Conservation (phyloP, 2,888 invertebrate genomes). For the Dryobota labecula region DNA sequence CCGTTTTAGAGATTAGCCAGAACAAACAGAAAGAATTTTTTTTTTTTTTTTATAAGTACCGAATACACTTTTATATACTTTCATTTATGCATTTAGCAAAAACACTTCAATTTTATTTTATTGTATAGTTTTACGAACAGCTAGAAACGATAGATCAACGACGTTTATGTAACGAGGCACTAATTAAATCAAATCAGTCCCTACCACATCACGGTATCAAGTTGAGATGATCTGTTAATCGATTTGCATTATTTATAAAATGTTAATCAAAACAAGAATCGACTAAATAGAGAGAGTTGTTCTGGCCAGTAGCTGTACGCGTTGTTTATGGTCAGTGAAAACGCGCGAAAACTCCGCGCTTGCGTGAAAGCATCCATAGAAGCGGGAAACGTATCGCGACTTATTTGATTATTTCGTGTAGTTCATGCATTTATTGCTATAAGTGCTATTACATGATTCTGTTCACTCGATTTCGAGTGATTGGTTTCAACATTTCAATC, state of each 20-base stretch:
- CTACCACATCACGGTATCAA: conserved; percentile 6
- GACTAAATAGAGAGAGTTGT: conserved; percentile 67
- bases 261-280: conserved; percentile 57
- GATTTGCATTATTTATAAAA: conserved; percentile 60
- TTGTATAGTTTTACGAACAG: no score
- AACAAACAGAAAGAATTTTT: no score
- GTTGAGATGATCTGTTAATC: conserved; percentile 44
- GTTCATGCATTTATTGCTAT: conserved; percentile 19
- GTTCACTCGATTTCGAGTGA: conserved; percentile 19
- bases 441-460: conserved; percentile 31
- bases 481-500: background rate
- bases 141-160: background rate
- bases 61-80: no score
- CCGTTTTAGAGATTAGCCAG: no score
- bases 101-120: no score
- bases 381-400: conserved; percentile 38
- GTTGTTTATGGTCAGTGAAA: conserved; percentile 75
- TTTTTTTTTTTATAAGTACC: no score
- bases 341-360: conserved; percentile 70
- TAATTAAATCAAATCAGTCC: conserved; percentile 18
- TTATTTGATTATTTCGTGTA: conserved; percentile 31
- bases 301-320: conserved; percentile 43
- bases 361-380: conserved; percentile 61
- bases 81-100: no score
- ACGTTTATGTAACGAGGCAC: background rate